These are phyloP conservation scores for Lontra canadensis DNA, from an alignment of 2,113 vertebrate genomes.

Conservation along the genomic window DNA sequence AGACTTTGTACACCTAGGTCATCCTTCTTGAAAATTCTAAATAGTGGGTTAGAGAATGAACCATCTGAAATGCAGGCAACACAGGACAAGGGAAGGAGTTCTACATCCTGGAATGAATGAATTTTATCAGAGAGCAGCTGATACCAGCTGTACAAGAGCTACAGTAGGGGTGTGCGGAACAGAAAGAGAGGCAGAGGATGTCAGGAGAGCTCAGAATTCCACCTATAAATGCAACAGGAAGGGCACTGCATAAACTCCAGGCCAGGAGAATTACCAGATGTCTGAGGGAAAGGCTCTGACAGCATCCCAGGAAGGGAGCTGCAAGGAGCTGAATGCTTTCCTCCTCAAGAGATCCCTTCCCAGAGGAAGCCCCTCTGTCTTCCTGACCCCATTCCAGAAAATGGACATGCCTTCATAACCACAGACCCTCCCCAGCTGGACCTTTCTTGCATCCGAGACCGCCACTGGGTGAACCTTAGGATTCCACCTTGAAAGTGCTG, in stretches of 20 bases:
- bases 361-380: not conserved
- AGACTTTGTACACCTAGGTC: not conserved
- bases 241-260: not conserved
- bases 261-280: not conserved
- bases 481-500: not conserved
- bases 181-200: not conserved
- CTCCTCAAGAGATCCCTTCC: not conserved
- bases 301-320: not conserved
- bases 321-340: not conserved
- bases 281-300: not conserved
- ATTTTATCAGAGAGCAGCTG: not conserved
- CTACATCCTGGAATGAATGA: not conserved
- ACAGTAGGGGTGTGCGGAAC: not conserved
- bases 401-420: not conserved
- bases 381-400: conserved; percentile 24
- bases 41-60: not conserved
- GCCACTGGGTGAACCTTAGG: not conserved
- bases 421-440: not conserved
- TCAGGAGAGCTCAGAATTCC: not conserved
- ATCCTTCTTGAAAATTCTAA: conserved; percentile 1
- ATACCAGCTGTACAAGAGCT: not conserved
- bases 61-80: not conserved
- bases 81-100: not conserved
- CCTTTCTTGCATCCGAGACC: not conserved
- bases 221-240: not conserved